Base-by-base conservation (phyloP, 2,797 vertebrate genomes). In the Toxotes lorentzi region DNA sequence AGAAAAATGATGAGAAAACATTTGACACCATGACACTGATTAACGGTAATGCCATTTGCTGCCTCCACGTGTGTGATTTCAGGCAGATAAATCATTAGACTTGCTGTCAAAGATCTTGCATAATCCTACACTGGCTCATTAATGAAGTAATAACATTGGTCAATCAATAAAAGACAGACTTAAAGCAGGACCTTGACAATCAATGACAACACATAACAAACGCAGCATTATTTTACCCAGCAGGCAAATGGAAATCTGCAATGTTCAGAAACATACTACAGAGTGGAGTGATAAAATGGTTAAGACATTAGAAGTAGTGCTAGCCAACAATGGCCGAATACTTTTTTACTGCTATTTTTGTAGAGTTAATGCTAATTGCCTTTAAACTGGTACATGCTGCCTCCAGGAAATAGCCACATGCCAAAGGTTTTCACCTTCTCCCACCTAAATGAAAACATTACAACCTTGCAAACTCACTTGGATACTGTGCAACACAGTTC, bases 1-100 rank as follows among this genome's bases (percentile, higher is more conserved):
- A 9, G 23, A 32, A 43, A 40, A 47, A 47, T 19, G 24, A 10
- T 12, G 5, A 41, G 24, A 71, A 43, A 47, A 73, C 21, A 23
- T 60, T 35, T 56, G 23, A 75, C 51, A 54, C 0, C 5, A 2
- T 64, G 24, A 23, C 27, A 47, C 35, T 35, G 57, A 51, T 83
- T 17, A 57, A 50, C 35, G 40, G n/a, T 12, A 12, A 13, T 10
- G 5, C 9, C 2, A 4, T 54, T 45, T 64, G 21, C 58, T 7
- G 45, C 23, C n/a, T 58, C 14, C 24, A 35, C 2, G 1, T 54
- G n/a, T 54, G 12, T 53, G 48, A 78, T 43, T n/a, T 73, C 11
- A 63, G 60, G 30, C 27, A 13, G 82, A 83, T 73, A 34, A 86
- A 84, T 88, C 74, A 76, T 61, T 40, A 17, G 11, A 76, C 19